Evolutionary conservation across 2,113 vertebrate species (phyloP).

Genomic region (Drymodes brunneopygia): DNA sequence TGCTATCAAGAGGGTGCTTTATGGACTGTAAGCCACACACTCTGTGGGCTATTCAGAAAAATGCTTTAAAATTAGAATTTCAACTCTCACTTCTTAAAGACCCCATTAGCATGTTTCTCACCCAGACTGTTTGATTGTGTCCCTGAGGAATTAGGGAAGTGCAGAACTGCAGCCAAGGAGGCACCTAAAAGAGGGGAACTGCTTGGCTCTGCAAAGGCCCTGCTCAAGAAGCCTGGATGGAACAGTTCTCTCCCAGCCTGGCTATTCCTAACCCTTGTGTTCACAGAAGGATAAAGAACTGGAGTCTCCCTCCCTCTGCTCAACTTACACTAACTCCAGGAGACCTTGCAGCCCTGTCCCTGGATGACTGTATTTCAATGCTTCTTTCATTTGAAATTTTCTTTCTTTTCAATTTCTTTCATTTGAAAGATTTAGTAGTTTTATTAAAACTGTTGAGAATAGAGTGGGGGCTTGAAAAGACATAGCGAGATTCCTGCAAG

Average conservation of each 20-base stretch:
- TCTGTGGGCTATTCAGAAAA: neutral
- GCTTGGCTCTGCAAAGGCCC: neutral
- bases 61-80: neutral
- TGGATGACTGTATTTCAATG: neutral
- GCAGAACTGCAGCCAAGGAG: neutral
- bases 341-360: neutral
- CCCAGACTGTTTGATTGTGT: neutral
- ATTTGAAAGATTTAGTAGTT: neutral
- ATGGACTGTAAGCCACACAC: neutral
- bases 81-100: neutral
- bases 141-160: neutral
- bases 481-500: rapidly evolving
- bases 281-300: neutral
- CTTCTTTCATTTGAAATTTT: neutral
- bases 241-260: neutral
- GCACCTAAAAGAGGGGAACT: neutral
- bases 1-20: neutral
- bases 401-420: too few relatives aligned
- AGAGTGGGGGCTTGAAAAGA: neutral
- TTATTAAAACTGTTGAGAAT: neutral
- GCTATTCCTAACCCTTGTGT: neutral
- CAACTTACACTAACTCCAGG: neutral
- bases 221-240: neutral
- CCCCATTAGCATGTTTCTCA: neutral
- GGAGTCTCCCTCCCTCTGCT: neutral